phyloP scores from a whole-genome alignment of 2,113 vertebrate genomes.

The Coturnix japonica region DNA sequence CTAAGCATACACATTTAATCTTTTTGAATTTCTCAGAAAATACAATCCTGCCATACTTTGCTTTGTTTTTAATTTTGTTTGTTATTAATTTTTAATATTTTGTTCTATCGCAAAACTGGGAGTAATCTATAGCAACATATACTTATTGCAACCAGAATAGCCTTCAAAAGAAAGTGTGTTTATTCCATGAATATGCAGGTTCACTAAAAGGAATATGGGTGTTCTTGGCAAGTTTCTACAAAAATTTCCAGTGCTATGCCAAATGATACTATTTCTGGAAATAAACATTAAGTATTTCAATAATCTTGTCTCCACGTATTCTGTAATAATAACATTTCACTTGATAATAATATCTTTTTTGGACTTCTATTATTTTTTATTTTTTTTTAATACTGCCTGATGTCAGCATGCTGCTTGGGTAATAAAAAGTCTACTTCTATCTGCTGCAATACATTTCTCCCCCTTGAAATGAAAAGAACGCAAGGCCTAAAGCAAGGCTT shows the following conservation, averaged over 20 bases:
- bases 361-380: neutral
- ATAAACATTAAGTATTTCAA: neutral
- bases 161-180: neutral
- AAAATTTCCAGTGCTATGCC: neutral
- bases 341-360: neutral
- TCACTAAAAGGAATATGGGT: neutral
- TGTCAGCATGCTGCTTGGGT: neutral
- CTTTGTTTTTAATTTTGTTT: neutral
- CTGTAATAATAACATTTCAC: neutral
- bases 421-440: neutral
- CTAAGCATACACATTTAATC: neutral
- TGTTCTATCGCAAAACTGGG: neutral
- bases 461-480: neutral
- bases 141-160: conserved; percentile 1
- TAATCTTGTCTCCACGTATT: neutral
- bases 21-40: neutral
- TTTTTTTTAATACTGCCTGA: neutral
- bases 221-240: conserved; percentile 4
- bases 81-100: neutral
- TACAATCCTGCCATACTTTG: neutral
- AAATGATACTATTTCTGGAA: conserved; percentile 12
- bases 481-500: neutral
- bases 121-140: neutral
- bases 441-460: neutral
- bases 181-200: conserved; percentile 16